These are phyloP conservation scores for Epiblema foenella DNA, from an alignment of 2,888 invertebrate genomes.

Conservation along the genomic window DNA sequence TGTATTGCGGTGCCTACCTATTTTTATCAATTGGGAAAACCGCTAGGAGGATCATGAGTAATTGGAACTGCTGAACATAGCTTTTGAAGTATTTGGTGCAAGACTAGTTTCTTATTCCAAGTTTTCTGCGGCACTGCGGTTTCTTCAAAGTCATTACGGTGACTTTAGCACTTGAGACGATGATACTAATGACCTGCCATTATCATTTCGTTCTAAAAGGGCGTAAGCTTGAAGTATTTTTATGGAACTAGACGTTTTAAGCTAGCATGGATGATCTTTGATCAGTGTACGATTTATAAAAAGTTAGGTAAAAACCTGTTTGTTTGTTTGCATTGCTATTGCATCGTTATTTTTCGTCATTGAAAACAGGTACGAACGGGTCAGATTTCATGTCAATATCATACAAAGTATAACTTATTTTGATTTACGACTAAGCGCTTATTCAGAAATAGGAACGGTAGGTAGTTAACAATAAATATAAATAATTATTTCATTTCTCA, in stretches of 20 bases:
- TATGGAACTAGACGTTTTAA: constrained; percentile 3
- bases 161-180: constrained; percentile 32
- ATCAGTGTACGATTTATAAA: constrained; percentile 1
- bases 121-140: constrained; percentile 20
- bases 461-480: too few species aligned
- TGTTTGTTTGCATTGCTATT: not conserved
- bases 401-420: too few species aligned
- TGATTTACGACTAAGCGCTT: too few species aligned
- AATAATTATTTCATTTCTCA: too few species aligned
- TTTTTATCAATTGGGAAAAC: too few species aligned
- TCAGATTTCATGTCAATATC: not conserved
- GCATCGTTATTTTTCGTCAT: constrained; percentile 3
- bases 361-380: not conserved
- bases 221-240: not conserved
- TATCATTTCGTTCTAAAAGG: constrained; percentile 1
- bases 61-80: too few species aligned
- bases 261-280: not conserved
- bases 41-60: too few species aligned
- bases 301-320: constrained; percentile 18
- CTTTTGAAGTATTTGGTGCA: too few species aligned
- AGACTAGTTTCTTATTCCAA: not conserved
- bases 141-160: constrained; percentile 33
- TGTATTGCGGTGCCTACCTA: too few species aligned
- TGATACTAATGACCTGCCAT: constrained; percentile 22
- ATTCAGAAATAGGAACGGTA: too few species aligned